Conservation (phyloP, 1,140 invertebrate genomes). For the Magallana angulata region DNA sequence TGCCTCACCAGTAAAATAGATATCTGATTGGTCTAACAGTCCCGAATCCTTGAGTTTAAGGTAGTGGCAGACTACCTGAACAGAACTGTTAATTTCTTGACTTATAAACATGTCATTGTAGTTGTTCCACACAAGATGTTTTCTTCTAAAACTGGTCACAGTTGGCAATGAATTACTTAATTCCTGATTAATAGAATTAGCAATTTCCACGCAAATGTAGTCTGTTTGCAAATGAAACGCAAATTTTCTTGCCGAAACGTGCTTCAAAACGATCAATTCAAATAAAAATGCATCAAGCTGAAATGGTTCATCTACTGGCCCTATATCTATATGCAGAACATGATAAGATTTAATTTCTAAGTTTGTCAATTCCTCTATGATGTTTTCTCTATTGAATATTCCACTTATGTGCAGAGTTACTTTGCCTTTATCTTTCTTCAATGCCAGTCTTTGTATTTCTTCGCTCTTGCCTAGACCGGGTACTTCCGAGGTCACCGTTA, state of each 20-base stretch:
- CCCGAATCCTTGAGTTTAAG: slow-evolving; percentile 45
- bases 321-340: slow-evolving; percentile 62
- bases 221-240: slow-evolving; percentile 16
- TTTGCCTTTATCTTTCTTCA: neutral
- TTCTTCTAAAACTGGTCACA: slow-evolving; percentile 53
- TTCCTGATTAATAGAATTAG: slow-evolving; percentile 58
- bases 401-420: slow-evolving; percentile 60
- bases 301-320: slow-evolving; percentile 42
- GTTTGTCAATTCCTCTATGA: slow-evolving; percentile 42
- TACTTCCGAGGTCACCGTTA: slow-evolving; percentile 53
- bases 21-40: slow-evolving; percentile 54
- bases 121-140: slow-evolving; percentile 53
- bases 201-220: slow-evolving; percentile 60
- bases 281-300: slow-evolving; percentile 61
- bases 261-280: slow-evolving; percentile 56
- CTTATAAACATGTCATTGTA: slow-evolving; percentile 49
- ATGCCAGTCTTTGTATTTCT: slow-evolving; percentile 40
- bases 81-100: slow-evolving; percentile 61
- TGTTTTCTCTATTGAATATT: neutral
- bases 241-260: slow-evolving; percentile 47
- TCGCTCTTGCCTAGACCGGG: slow-evolving; percentile 62
- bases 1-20: slow-evolving; percentile 40
- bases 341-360: slow-evolving; percentile 40
- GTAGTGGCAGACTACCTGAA: slow-evolving; percentile 65
- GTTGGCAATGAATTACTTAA: slow-evolving; percentile 57